Base-by-base conservation (phyloP, 1,140 invertebrate genomes). In the Diachasma alloeum region DNA sequence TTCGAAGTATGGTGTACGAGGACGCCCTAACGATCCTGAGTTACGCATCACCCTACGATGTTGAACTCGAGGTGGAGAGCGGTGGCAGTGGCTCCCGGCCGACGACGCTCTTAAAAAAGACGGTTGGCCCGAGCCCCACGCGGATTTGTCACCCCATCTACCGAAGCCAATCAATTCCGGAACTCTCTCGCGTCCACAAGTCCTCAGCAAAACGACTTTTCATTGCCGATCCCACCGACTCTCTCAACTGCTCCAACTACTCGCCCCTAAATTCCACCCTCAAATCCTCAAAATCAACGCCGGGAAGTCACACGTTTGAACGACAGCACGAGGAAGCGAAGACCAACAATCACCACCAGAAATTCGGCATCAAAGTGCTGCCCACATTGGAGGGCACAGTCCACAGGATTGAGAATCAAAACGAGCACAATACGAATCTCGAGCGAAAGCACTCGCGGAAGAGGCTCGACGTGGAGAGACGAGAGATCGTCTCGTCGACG, bases 1-100 rank as follows among this genome's bases (percentile, higher is more conserved):
- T 97, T 84, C 92, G 94, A 48, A 95, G 95, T 74, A 97, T 97
- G 90, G 96, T 97, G 0, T 94, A 96, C 83, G 96, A 97, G 87
- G 97, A 98, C 83, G 97, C 97, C 0, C 87, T 97, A 44, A 94
- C 95, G 0, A 96, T 98, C 77, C 89, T 98, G 4, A 96, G 95
- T 72, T 96, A 97, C 77, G 96, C 96, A 0, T 97, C 96, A n/a
- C 96, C 96, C 0, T 97, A 98, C 83, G 96, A 96, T 79, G 94
- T 97, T 1, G 91, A 92, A 48, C 87, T 96, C 6, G 92, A 94
- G 80, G 91, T 95, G n/a, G 91, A 93, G 74, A 93, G 89, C 80
- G 88, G 89, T 0, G 91, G 85, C 84, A 88, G 81, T 83, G 91
- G 87, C 82, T 91, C 89, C 74, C 91, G 88, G 84, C 90, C 89